A percentile compares a stretch with the other conserved stretches of the same genome.
phyloP scores from a whole-genome alignment of 2,888 invertebrate genomes.

The Hypolimnas misippus region DNA sequence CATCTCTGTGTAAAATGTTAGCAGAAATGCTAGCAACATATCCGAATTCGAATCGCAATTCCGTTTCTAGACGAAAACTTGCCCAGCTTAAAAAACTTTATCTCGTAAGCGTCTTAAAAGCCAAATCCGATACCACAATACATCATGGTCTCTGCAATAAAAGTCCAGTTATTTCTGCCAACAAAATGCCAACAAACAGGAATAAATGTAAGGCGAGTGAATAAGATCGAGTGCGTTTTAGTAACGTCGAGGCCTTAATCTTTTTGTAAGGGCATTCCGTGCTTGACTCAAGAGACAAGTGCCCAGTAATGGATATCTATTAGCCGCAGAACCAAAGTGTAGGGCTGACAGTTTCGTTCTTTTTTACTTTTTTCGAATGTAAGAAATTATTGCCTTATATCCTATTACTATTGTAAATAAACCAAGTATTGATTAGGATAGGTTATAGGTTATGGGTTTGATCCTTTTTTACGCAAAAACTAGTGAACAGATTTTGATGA shows the following conservation, averaged over 20 bases:
- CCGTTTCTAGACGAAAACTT: no score
- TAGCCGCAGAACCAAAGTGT: slow-evolving; percentile 60
- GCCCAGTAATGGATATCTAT: slow-evolving; percentile 76
- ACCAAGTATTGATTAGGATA: no score
- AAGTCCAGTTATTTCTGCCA: slow-evolving; percentile 10
- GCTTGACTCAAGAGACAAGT: slow-evolving; percentile 65
- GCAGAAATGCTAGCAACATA: no score
- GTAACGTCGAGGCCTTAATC: slow-evolving; percentile 42
- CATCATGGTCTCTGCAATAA: background rate
- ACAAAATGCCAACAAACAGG: slow-evolving; percentile 13
- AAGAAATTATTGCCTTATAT: background rate
- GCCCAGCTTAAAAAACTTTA: no score
- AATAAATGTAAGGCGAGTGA: slow-evolving; percentile 29
- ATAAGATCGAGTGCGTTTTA: slow-evolving; percentile 41
- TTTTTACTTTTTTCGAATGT: background rate
- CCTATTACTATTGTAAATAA: background rate
- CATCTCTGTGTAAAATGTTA: no score
- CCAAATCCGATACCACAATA: background rate
- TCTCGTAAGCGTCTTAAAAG: no score
- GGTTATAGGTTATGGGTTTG: no score
- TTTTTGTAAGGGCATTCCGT: slow-evolving; percentile 50
- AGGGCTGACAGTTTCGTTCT: slow-evolving; percentile 56
- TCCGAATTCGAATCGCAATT: no score
- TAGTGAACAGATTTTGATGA: no score
- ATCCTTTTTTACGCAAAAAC: no score